Evolutionary conservation across 2,888 invertebrate genomes (phyloP).

Genomic region (Linnaemya tessellans): DNA sequence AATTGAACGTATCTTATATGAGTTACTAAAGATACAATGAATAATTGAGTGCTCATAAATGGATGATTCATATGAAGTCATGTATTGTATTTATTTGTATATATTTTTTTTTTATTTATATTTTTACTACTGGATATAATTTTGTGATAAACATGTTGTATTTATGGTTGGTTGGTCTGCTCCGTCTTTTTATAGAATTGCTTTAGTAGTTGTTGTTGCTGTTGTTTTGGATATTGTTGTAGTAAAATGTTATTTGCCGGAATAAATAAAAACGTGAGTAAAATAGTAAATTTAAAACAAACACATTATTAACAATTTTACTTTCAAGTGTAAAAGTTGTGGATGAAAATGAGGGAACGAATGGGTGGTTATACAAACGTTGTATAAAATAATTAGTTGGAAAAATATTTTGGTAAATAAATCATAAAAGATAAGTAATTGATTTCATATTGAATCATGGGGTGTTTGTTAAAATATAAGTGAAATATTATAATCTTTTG

Average conservation of each 20-base stretch:
- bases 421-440: neutral
- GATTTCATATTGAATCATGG: neutral
- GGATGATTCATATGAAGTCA: conserved; percentile 48
- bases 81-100: conserved; percentile 9
- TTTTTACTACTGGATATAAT: neutral
- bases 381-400: neutral
- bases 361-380: neutral
- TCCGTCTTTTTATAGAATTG: neutral
- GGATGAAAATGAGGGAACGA: neutral
- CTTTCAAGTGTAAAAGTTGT: conserved; percentile 16
- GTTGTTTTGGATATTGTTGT: conserved; percentile 4
- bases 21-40: neutral
- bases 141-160: conserved; percentile 25
- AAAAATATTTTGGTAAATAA: neutral
- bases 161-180: conserved; percentile 26
- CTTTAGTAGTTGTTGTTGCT: neutral
- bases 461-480: no score
- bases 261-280: conserved; percentile 45
- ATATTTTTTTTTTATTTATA: neutral
- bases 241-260: conserved; percentile 40
- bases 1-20: conserved; percentile 36
- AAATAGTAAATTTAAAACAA: conserved; percentile 40
- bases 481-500: no score
- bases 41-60: neutral
- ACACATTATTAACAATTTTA: conserved; percentile 9